Evolutionary conservation across 2,113 vertebrate genomes (phyloP).

Genomic region (Pongo abelii): DNA sequence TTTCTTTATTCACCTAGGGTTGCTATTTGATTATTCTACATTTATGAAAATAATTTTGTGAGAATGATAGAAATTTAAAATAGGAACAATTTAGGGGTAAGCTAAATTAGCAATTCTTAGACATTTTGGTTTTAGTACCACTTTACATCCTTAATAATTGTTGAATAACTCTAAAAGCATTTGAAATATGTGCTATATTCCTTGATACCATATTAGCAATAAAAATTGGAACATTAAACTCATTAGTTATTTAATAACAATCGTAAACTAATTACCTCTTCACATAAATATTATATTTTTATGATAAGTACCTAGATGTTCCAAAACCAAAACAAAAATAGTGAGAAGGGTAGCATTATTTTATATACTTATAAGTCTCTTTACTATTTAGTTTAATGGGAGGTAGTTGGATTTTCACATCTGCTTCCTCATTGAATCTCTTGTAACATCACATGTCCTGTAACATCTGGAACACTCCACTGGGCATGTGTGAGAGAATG

Average conservation of each 20-base stretch:
- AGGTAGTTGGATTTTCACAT: background rate
- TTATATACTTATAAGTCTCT: background rate
- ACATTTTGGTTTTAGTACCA: background rate
- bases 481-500: background rate
- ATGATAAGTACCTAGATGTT: background rate
- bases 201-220: background rate
- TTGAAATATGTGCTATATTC: background rate
- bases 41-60: background rate
- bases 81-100: background rate
- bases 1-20: background rate
- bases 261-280: background rate
- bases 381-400: background rate
- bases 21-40: background rate
- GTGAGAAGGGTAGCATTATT: background rate
- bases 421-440: background rate
- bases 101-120: background rate
- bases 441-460: background rate
- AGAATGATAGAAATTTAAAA: background rate
- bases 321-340: background rate
- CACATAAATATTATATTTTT: background rate
- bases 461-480: background rate
- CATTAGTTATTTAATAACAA: background rate
- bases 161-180: background rate
- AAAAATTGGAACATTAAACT: background rate
- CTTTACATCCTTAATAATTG: background rate